Base-by-base conservation (phyloP, 2,113 vertebrate species). In the Polyodon spathula region DNA sequence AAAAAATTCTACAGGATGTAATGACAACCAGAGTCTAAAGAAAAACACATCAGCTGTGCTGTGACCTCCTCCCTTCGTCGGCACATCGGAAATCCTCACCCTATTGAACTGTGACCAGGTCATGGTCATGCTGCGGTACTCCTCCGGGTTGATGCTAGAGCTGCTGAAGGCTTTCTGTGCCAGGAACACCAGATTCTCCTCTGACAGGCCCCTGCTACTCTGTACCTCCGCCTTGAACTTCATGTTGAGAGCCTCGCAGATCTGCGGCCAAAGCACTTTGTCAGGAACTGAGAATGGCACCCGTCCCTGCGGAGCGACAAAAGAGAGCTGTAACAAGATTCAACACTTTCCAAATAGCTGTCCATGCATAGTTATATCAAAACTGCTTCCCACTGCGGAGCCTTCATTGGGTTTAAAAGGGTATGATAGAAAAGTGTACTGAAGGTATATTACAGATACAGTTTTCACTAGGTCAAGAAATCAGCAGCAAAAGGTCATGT, bases 61-160 rank as follows among this genome's bases (percentile, higher is more conserved):
- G 27, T 27, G 27, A 27, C 27, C 27, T 27, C 27, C 27, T 27
- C 27, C 27, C 27, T 27, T 27, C 27, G 37, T 16, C 8, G 40
- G 40, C 41, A 53, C 39, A 59, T 8, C 17, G 40, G 2, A 0
- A 0, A 27, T 1, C 27, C 89, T 81, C 70, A 98, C 95, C 89
- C 95, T 83, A 80, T 89, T 98, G 70, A 90, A 98, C 82, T 98
- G 96, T 57, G 95, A 93, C 96, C 96, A 98, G 75, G 94, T 96
- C 78, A 98, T 96, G 0, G 91, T 87, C 89, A 94, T 92, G 84
- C 72, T 85, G 66, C 75, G 89, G 79, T 93, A 98, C 55, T 96
- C 95, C 6, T 97, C 94, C 0, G 91, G 69, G 80, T 90, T 93
- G 77, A 74, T 72, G 78, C 86, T 91, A 75, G 81, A 87, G 84